Percentiles rank a stretch among this genome's conserved stretches.
These are phyloP conservation scores for Macquaria australasica DNA, from an alignment of 2,113 vertebrate species.

Conservation along the genomic window DNA sequence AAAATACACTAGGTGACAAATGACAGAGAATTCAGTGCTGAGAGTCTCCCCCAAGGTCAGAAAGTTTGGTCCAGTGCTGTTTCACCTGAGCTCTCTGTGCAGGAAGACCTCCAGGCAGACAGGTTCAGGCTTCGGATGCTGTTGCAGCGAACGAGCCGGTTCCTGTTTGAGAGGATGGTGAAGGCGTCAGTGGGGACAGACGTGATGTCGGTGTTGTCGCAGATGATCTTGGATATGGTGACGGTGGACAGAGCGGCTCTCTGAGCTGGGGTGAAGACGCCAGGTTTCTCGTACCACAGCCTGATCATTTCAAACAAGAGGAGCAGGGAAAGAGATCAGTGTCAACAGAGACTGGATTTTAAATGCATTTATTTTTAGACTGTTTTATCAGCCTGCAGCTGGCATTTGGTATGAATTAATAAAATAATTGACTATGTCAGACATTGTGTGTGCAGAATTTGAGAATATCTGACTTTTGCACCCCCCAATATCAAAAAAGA, in stretches of 20 bases:
- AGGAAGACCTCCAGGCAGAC: slow-evolving; percentile 67
- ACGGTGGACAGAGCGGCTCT: slow-evolving; percentile 34
- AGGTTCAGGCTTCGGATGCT: slow-evolving; percentile 63
- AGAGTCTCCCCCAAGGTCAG: neutral
- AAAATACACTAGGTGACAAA: neutral
- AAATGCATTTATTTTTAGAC: neutral
- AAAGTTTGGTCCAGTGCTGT: neutral
- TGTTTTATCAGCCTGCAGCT: no score
- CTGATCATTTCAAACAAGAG: slow-evolving; percentile 57
- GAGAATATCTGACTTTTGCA: neutral
- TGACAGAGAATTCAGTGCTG: slow-evolving; percentile 6
- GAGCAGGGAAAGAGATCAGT: neutral
- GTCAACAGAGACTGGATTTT: neutral
- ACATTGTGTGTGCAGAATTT: neutral
- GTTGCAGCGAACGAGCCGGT: slow-evolving; percentile 53
- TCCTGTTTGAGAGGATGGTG: neutral
- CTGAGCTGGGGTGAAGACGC: slow-evolving; percentile 78
- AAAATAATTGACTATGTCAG: no score
- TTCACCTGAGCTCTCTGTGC: slow-evolving; percentile 26
- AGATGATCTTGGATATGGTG: slow-evolving; percentile 80
- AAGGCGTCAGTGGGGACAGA: slow-evolving; percentile 66
- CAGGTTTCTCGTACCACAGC: slow-evolving; percentile 81
- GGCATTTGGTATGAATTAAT: no score
- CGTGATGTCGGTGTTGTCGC: slow-evolving; percentile 82
- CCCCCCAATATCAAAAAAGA: no score